Evolutionary conservation across 2,888 invertebrate genomes (phyloP), one percentile per base, ranked within the genome.

Genomic region (Hydraecia micacea): DNA sequence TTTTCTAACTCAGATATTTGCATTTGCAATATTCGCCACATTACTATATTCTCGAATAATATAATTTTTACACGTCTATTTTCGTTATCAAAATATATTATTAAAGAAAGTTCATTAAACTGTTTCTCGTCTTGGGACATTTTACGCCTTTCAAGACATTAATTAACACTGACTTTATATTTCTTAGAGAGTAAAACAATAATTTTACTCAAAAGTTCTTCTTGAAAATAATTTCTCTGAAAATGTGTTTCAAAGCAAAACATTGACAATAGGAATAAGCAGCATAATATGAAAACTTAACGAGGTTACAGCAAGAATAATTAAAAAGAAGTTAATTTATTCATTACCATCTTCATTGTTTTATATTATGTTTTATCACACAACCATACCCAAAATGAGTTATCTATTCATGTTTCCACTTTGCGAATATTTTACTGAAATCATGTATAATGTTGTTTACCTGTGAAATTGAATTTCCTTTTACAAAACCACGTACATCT

Each of bases 281-380:
- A 66, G 9, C n/a, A 71, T 52, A 75, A 46, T 55, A 75, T 84
- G 77, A 73, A 82, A 80, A 71, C 58, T 72, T 76, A 81, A 85
- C 79, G 77, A 79, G 74, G 75, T 78, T 79, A 83, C 52, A 77
- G 62, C 52, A 76, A 78, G 39, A 87, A 79, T 82, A 80, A 85
- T 86, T 78, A 74, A 84, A 88, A 86, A 87, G 79, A 65, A 83
- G 70, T 84, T 86, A 85, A 88, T 87, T 84, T 85, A 89, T 90
- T 88, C 86, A 87, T 76, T 70, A 80, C 76, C 87, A 82, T 75
- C 71, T 52, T 32, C 52, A 79, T 79, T 81, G 73, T 83, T 80
- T 69, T 68, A 77, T 82, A 82, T 81, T 85, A 80, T 81, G 70
- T 79, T 80, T 76, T 75, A 81, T 79, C 49, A 65, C 62, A 73